Base-by-base conservation (phyloP, 2,888 invertebrate species). In the Nasonia oneida region DNA sequence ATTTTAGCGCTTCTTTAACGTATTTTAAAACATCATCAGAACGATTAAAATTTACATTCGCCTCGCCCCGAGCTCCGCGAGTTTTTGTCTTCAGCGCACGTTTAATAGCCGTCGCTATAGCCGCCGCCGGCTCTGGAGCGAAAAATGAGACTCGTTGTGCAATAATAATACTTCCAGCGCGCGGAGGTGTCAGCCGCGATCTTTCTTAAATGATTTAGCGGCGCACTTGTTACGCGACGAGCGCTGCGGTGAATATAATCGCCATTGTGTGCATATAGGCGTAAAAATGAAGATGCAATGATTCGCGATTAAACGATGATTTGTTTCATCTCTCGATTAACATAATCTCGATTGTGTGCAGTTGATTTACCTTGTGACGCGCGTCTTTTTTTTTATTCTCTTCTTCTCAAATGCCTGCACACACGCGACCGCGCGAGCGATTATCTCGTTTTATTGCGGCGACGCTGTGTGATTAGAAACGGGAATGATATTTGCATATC, bases 1-100 rank as follows among this genome's bases (percentile, higher is more conserved):
- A 86, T 83, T 86, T 79, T 57, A 79, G 33, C 47, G 67, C 79
- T 86, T 61, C 81, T 83, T 82, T 78, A 82, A 82, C 50, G 78
- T 64, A 80, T 83, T 80, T 83, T 70, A 80, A 83, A 86, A 71
- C 47, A 79, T 83, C 75, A 61, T 81, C 77, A 33, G 29, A 74
- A 33, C 47, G 82, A 80, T 86, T 75, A 70, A 86, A 86, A 74
- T 83, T 85, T 79, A 74, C 77, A 75, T 83, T 78, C 73, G 47
- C 70, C 57, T 61, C 83, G 77, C n/a, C 53, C 33, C 23, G 18
- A 42, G 23, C 42, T 6, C 29, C 10, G 53, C n/a, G 14, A 81
- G 75, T 82, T 82, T 75, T 82, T 74, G 75, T 74, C 80, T 33
- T 81, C 37, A 15, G 14, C 37, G 47, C 47, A 50, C 75, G 50